phyloP scores from a whole-genome alignment of 2,113 vertebrate genomes.

The Chelonoidis abingdonii region DNA sequence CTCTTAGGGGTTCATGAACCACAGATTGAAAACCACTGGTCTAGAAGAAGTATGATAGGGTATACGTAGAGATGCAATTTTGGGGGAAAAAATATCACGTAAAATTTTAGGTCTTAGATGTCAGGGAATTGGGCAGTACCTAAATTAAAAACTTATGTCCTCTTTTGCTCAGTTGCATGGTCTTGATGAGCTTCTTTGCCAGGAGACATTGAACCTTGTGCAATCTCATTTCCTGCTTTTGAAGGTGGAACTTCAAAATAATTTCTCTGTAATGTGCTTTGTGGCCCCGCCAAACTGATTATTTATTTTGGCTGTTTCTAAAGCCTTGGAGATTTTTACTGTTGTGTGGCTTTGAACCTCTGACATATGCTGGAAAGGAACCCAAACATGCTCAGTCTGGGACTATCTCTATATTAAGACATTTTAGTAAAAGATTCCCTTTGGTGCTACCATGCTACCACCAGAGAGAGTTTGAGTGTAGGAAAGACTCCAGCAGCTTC shows the following conservation, averaged over 20 bases:
- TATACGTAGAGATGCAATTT: neutral
- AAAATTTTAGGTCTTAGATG: neutral
- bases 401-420: neutral
- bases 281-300: neutral
- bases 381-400: neutral
- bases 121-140: neutral
- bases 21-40: too few species aligned
- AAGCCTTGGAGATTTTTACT: slow-evolving; percentile 13
- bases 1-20: too few species aligned
- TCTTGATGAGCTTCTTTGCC: neutral
- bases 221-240: neutral
- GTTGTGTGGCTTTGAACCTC: neutral
- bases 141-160: neutral
- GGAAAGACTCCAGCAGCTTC: neutral
- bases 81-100: neutral
- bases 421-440: neutral
- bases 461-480: neutral
- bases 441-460: too few species aligned
- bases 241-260: neutral
- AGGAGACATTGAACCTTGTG: neutral
- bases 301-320: neutral
- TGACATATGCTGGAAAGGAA: neutral
- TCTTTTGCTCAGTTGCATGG: neutral
- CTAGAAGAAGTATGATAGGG: neutral
- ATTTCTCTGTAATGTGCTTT: neutral